A percentile compares a stretch with the other conserved stretches of the same genome.
These are phyloP conservation scores for Bruchidius siliquastri DNA, from an alignment of 2,888 invertebrate species.

Conservation along the genomic window DNA sequence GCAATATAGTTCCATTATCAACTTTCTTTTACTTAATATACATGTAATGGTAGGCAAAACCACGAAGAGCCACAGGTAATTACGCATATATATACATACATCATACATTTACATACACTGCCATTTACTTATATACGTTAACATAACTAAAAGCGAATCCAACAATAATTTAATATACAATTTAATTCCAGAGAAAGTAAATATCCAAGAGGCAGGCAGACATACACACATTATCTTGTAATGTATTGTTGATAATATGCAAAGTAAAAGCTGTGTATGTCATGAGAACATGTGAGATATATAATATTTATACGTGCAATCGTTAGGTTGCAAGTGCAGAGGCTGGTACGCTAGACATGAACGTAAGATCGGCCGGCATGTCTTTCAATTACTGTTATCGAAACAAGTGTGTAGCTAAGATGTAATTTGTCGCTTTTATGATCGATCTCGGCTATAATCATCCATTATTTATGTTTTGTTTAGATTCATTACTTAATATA, in stretches of 20 bases:
- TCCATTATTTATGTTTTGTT: background rate
- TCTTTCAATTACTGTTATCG: background rate
- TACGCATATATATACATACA: background rate
- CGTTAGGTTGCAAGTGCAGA: background rate
- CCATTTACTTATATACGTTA: background rate
- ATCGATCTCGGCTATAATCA: background rate
- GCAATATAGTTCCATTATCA: background rate
- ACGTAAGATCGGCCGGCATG: background rate
- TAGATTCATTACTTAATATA: background rate
- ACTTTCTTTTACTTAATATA: background rate
- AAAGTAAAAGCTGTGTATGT: background rate
- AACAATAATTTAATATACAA: background rate
- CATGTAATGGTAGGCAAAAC: background rate
- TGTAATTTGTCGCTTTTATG: background rate
- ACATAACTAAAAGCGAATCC: background rate
- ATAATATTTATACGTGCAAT: background rate
- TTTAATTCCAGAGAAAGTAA: background rate
- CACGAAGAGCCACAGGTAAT: background rate
- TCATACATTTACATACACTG: background rate
- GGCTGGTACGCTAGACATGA: background rate
- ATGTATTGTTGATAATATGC: background rate
- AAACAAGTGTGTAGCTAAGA: background rate
- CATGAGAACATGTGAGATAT: background rate
- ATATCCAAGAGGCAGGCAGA: background rate
- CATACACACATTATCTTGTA: background rate